Evolutionary conservation across 2,113 vertebrate species (phyloP), one percentile per base, ranked within the genome.

Genomic region (Podarcis muralis): DNA sequence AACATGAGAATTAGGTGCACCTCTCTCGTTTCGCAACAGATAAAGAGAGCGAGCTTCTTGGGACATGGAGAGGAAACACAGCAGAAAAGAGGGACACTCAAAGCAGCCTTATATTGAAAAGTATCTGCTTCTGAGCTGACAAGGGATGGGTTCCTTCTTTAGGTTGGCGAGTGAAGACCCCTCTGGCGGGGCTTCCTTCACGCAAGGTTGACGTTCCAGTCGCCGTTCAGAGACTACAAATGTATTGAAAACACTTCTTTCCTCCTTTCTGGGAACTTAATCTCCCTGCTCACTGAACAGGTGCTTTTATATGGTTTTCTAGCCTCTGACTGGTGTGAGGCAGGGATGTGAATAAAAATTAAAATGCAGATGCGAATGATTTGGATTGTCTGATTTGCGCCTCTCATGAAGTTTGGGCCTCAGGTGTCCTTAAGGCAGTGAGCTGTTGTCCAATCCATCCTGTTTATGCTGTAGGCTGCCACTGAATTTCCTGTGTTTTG

Each of bases 291-390:
- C 27, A 32, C 48, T 22, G 25, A 30, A 88, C n/a, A 35, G 32
- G 40, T 74, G 59, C 74, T 77, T 76, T 88, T 77, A n/a, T 81
- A 87, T 81, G 25, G 30, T 88, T 77, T 35, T 75, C 74, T 35
- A 77, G 59, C 72, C 72, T 83, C 72, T 6, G 15, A 35, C 20
- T 57, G 4, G 4, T 20, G 20, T 37, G 81, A 88, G 81, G 81
- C 72, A 57, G 65, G 23, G 76, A 83, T 83, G 65, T 68, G 32
- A 88, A 84, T 53, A 77, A 83, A 71, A 78, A 43, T 78, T 4
- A 48, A 77, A 20, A 66, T 66, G 48, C 69, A 66, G 5, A 65
- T 12, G 1, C 3, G 4, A 37, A 48, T 13, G 59, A 15, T 23
- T 30, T 74, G 37, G 40, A 22, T 37, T 37, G 68, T n/a, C 76